Base-by-base conservation (phyloP, 2,888 invertebrate genomes). In the Caenorhabditis wallacei region DNA sequence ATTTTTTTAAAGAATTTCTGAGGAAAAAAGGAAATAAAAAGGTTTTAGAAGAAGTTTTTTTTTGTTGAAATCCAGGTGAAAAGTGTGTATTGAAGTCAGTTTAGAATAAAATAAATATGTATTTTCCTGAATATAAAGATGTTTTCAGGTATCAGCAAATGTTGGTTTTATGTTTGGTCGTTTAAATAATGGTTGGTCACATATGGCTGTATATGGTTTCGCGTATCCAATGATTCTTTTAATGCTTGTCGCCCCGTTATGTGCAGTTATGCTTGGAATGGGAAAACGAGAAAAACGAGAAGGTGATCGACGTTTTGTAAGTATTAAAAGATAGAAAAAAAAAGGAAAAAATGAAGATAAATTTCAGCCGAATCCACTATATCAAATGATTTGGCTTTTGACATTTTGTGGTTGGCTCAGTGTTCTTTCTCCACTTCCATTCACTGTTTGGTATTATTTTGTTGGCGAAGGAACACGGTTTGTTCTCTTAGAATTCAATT, bases 151-250 rank as follows among this genome's bases (percentile, higher is more conserved):
- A 3, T 89, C 91, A 16, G 85, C 88, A n/a, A 89, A 91, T 79
- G 91, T 91, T 13, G 90, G 89, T n/a, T 91, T 91, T 79, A 91
- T 91, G 91, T 91, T 91, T 69, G 91, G 91, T 35, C 86, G 89
- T 51, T 63, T 91, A 20, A 91, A 91, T 81, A 90, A 91, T 76
- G 89, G 88, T 18, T 91, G 91, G 91, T 84, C 89, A 8, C 91
- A 91, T 76, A 88, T 91, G 88, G 85, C 89, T 43, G 89, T 91
- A 18, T 91, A 90, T 69, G 91, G 89, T 51, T 91, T 91, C 74
- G 89, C 87, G 4, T 91, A 91, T 83, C 91, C 91, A 16, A 89
- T 91, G 88, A 84, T 91, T 20, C 88, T 91, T 20, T 84, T 91
- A 48, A 89, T 88, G 56, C 82, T 91, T 57, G 85, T 90, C 51